phyloP scores from a whole-genome alignment of 2,888 invertebrate species.

The Cheilosia urbana region DNA sequence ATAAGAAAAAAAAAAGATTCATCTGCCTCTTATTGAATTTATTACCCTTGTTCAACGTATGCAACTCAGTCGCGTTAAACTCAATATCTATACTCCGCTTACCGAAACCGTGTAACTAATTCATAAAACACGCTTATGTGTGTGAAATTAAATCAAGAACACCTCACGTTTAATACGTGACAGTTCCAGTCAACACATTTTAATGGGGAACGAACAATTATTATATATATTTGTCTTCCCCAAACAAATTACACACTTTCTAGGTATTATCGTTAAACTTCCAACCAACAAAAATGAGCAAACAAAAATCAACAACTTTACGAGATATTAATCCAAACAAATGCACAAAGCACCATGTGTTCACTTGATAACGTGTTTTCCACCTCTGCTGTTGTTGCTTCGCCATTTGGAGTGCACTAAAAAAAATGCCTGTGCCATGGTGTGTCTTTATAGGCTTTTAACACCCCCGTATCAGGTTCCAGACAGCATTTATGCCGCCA shows the following conservation, averaged over 20 bases:
- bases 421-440: constrained; percentile 8
- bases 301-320: constrained; percentile 16
- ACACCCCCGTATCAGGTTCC: constrained; percentile 35
- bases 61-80: no score
- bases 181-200: background rate
- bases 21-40: no score
- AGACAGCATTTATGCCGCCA: constrained; percentile 30
- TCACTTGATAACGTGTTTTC: constrained; percentile 12
- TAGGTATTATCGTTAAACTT: constrained; percentile 8
- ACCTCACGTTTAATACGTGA: background rate
- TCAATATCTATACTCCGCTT: no score
- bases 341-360: constrained; percentile 8
- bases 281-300: no score
- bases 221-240: constrained; percentile 10
- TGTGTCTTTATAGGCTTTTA: constrained; percentile 26
- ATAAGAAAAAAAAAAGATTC: no score
- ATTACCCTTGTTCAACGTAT: no score
- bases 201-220: constrained; percentile 14
- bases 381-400: background rate
- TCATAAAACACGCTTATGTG: no score
- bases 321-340: constrained; percentile 16
- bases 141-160: no score
- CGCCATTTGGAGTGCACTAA: constrained; percentile 13
- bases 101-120: no score
- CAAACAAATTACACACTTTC: constrained; percentile 39